Base-by-base conservation (phyloP, 1,140 invertebrate genomes). In the Agraylea sexmaculata region DNA sequence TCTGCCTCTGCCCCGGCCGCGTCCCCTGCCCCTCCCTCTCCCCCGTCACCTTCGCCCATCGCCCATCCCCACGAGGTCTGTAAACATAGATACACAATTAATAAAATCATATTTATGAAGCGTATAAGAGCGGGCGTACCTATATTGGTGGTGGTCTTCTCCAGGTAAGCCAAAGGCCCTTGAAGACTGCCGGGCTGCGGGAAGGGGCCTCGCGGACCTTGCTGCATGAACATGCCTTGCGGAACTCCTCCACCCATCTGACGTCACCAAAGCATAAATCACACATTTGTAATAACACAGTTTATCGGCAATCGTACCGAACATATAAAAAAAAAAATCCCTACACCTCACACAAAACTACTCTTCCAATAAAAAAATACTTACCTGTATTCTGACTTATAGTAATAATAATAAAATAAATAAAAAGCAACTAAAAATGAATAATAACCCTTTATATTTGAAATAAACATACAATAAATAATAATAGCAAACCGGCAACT, bases 91-190 rank as follows among this genome's bases (percentile, higher is more conserved):
- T 34, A 11, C 6, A 6, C 16, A 8, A 40, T 11, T 6, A 43
- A 36, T 46, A 34, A 35, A 35, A 25, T 13, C 11, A 39, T 29
- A 34, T 23, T 38, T 1, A 25, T 31, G 31, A 13, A 2, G 8
- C 3, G 4, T 13, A 29, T 29, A 37, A 37, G 11, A 11, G 1
- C 4, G 4, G 40, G 39, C 11, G 42, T 57, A 71, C 81, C 81
- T 70, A 86, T 85, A 66, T 81, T 83, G 55, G 78, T 82, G 42
- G 81, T 80, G 40, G 80, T 84, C 64, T 84, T 83, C 67, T 86
- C 81, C 37, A 86, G 62, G 56, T 78, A 84, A 2, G 80, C 80
- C 17, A 83, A 64, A 11, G 81, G 81, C 11, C 80, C 80, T 51
- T 81, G 80, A 25, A 82, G 61, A 5, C 75, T 62, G 18, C 58